These are phyloP conservation scores for Conus ventricosus DNA, from an alignment of 1,140 invertebrate species.

Conservation along the genomic window DNA sequence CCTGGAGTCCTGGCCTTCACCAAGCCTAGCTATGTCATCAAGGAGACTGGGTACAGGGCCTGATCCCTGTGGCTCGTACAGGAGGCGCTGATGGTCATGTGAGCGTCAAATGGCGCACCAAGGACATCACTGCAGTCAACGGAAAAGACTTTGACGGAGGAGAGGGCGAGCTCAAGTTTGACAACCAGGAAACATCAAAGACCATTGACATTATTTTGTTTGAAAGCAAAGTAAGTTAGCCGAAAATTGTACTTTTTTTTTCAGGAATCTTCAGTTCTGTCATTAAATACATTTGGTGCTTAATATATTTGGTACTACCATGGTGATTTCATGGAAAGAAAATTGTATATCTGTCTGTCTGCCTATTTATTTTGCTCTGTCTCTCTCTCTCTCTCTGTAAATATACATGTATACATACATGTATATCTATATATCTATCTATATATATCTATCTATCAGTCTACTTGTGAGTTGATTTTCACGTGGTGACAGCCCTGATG, in stretches of 20 bases:
- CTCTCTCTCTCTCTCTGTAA: too few species aligned
- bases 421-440: too few species aligned
- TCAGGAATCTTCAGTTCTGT: too few species aligned
- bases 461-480: too few species aligned
- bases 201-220: constrained; percentile 79
- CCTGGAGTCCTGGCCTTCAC: constrained; percentile 80
- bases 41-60: constrained; percentile 79
- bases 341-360: too few species aligned
- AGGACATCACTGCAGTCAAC: constrained; percentile 79
- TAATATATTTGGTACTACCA: too few species aligned
- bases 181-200: constrained; percentile 78
- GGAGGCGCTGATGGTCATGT: constrained; percentile 81
- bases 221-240: constrained; percentile 59
- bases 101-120: constrained; percentile 79
- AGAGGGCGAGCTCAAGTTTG: constrained; percentile 79
- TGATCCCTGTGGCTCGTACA: constrained; percentile 77
- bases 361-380: too few species aligned
- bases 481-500: too few species aligned
- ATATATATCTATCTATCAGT: too few species aligned
- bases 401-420: too few species aligned
- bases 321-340: too few species aligned
- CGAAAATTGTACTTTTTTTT: background rate
- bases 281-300: too few species aligned
- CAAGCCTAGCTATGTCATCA: constrained; percentile 80
- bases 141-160: constrained; percentile 78